Base-by-base conservation (phyloP, 2,888 invertebrate species). In the Parnassius smintheus region DNA sequence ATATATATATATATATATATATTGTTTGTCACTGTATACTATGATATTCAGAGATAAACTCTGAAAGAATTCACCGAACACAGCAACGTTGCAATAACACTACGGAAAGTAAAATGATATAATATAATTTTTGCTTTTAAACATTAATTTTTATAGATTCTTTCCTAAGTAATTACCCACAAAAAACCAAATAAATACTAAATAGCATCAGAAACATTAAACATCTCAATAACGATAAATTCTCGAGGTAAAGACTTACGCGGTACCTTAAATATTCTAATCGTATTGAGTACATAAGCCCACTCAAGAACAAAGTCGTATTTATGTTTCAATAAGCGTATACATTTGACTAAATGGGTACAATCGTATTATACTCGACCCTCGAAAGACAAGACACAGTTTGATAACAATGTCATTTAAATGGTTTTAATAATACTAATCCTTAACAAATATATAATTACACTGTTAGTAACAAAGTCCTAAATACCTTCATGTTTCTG, bases 61-160 rank as follows among this genome's bases (percentile, higher is more conserved):
- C 12, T 56, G 41, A 41, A 56, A 59, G 55, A 63, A 59, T 51
- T 12, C 25, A 52, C 45, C 50, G 55, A 55, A 57, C 59, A 55
- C 59, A 59, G 56, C 63, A 59, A 35, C 48, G 13, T 51, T 55
- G 44, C 12, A 48, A 48, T 48, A 48, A 48, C 35, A 52, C 11
- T 41, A 2, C 49, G 22, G 12, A 12, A 56, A 56, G 56, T 64
- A 59, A 59, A 59, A 64, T 64, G 63, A 59, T 52, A 25, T 35
- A 46, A 7, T 7, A 35, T 35, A 55, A 46, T 25, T 44, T 51
- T 46, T 35, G 13, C 3, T 48, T n/a, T 13, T n/a, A 48, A 1
- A 13, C 25, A 41, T 45, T 18, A 60, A 53, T 45, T 45, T 59
- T 56, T 51, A 56, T 59, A 52, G 63, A 59, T 59, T 41, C 46